Base-by-base conservation (phyloP, 2,797 vertebrate species). In the Mastacembelus armatus region DNA sequence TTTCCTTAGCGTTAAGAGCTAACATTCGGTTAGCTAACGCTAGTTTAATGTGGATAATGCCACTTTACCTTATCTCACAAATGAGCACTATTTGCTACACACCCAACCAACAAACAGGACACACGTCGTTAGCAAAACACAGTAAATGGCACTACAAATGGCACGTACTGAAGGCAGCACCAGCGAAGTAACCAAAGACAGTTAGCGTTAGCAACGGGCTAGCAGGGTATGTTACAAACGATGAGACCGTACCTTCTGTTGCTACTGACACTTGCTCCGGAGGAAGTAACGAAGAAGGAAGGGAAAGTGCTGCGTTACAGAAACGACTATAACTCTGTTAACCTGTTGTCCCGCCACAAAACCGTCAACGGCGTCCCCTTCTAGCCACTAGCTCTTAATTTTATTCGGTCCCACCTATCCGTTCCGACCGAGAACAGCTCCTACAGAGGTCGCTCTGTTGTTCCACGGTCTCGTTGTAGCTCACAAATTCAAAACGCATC, bases 241-340 rank as follows among this genome's bases (percentile, higher is more conserved):
- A 63, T 66, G 72, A 78, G 68, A 85, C 89, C 91, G 16, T 91
- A 93, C 92, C 92, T 85, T 91, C 88, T 87, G 85, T 71, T 84
- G 88, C 85, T 50, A 30, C 35, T 77, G 78, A 78, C 85, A 84
- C 77, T 77, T 78, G 77, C 81, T 76, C 74, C 26, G 48, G 38
- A 75, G 65, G 71, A 74, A 55, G 21, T n/a, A 49, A 52, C 18
- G 48, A 24, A 35, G 36, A 56, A 40, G 7, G 48, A 62, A 49
- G 33, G n/a, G 55, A 36, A 36, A 27, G 51, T 19, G 9, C 18
- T 40, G 54, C 43, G 33, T 58, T 55, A 49, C 47, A 27, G 52
- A 63, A 14, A 29, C 7, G 19, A 5, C 39, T 43, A 36, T 24
- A 30, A 48, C 19, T 43, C 0, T n/a, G 29, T 6, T 11, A 40